Evolutionary conservation across 2,888 invertebrate genomes (phyloP), one percentile per base, ranked within the genome.

Genomic region (Acleris laterana): DNA sequence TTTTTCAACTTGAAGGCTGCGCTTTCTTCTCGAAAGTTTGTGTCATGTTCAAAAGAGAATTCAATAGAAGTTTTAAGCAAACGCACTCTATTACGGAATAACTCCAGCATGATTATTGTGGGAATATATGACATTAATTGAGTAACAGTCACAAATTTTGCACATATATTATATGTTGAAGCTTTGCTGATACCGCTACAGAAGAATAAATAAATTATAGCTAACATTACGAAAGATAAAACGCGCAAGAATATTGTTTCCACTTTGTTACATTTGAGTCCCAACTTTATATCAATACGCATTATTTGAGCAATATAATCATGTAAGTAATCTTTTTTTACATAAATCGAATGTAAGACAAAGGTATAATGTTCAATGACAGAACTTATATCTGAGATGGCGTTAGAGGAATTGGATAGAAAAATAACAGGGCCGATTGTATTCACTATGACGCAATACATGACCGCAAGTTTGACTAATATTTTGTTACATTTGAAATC

Each of bases 91-190:
- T 20, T 38, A 52, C 65, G 61, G 11, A 62, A 49, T 11, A 71
- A 11, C 50, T 71, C 69, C 38, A 69, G 56, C 49, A 62, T 64
- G 1, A 70, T 28, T 9, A 67, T 17, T 28, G 57, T 20, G 13
- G 63, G 59, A 25, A 70, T 42, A 19, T 52, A 46, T 11, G 17
- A 28, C 38, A 63, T 28, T 19, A 20, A 13, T 17, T 46, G 25
- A 25, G n/a, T 13, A 19, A 16, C 20, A 9, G 19, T 38, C 0
- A 3, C 19, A 53, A 42, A 56, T 70, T 69, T 19, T 48, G 2
- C 1, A 22, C 9, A 57, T 16, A 46, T 17, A 25, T 22, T n/a
- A n/a, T n/a, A n/a, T n/a, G n/a, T n/a, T n/a, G n/a, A n/a, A n/a
- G n/a, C n/a, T n/a, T n/a, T n/a, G n/a, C n/a, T n/a, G n/a, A n/a